These are phyloP conservation scores for Gandaritis pyraliata DNA, from an alignment of 2,888 invertebrate species.

Conservation along the genomic window DNA sequence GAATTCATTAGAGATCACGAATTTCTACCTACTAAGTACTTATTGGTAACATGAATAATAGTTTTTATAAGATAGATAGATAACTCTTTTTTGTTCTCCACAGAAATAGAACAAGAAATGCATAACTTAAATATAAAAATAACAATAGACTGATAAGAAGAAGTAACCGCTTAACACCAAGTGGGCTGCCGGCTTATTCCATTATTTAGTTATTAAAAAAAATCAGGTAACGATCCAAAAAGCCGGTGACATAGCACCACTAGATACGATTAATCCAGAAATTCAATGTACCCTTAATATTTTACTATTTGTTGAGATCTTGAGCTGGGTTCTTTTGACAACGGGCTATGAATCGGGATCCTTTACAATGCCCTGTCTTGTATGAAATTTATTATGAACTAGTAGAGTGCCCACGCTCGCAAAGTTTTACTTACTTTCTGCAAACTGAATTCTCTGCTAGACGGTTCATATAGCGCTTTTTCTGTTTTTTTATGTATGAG, in stretches of 20 bases:
- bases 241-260: slow-evolving; percentile 10
- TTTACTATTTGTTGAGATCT: slow-evolving; percentile 52
- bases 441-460: too few relatives aligned
- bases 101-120: too few relatives aligned
- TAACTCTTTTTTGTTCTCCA: too few relatives aligned
- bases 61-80: too few relatives aligned
- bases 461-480: too few relatives aligned
- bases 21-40: too few relatives aligned
- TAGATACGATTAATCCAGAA: slow-evolving; percentile 49
- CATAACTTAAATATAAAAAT: too few relatives aligned
- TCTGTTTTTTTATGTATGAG: too few relatives aligned
- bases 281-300: slow-evolving; percentile 60
- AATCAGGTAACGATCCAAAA: slow-evolving; percentile 4
- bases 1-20: too few relatives aligned
- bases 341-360: slow-evolving; percentile 16
- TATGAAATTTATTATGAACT: not conserved
- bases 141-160: too few relatives aligned
- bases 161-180: too few relatives aligned
- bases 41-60: too few relatives aligned
- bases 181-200: not conserved
- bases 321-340: slow-evolving; percentile 36
- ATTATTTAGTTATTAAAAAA: not conserved
- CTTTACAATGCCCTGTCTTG: slow-evolving; percentile 8
- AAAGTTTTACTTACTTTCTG: not conserved
- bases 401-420: not conserved